phyloP scores from a whole-genome alignment of 2,888 invertebrate species.

The Hoplodrina blanda region DNA sequence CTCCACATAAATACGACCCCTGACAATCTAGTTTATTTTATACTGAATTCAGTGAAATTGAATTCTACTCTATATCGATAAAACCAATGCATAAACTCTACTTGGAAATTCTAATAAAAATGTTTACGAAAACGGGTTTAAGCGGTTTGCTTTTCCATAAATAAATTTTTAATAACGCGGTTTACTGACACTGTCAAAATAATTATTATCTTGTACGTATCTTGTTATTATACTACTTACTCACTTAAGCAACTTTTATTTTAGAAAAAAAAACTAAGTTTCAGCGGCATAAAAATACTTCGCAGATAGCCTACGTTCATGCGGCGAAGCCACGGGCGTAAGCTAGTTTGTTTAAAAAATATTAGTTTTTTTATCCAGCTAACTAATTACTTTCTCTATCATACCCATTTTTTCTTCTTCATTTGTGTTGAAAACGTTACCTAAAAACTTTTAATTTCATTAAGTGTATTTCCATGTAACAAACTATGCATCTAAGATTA shows the following conservation, averaged over 20 bases:
- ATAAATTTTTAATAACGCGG: conserved; percentile 26
- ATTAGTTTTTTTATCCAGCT: background rate
- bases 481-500: no score
- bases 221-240: no score
- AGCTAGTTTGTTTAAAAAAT: background rate
- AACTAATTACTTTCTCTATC: background rate
- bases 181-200: background rate
- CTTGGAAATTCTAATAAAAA: conserved; percentile 71
- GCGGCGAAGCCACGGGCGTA: no score
- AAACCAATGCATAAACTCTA: conserved; percentile 72
- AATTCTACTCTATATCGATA: conserved; percentile 73
- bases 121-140: conserved; percentile 70
- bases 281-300: no score
- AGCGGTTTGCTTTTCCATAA: conserved; percentile 37
- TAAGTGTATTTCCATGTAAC: no score
- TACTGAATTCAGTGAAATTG: conserved; percentile 75
- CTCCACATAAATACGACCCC: conserved; percentile 75
- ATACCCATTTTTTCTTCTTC: background rate
- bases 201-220: background rate
- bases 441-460: background rate
- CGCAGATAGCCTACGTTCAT: no score
- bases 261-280: no score
- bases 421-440: background rate
- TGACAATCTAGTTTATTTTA: conserved; percentile 77
- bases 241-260: no score